A percentile compares a stretch with the other conserved stretches of the same genome.
Evolutionary conservation across 2,113 vertebrate species (phyloP).

Genomic region (Calyptomena viridis): DNA sequence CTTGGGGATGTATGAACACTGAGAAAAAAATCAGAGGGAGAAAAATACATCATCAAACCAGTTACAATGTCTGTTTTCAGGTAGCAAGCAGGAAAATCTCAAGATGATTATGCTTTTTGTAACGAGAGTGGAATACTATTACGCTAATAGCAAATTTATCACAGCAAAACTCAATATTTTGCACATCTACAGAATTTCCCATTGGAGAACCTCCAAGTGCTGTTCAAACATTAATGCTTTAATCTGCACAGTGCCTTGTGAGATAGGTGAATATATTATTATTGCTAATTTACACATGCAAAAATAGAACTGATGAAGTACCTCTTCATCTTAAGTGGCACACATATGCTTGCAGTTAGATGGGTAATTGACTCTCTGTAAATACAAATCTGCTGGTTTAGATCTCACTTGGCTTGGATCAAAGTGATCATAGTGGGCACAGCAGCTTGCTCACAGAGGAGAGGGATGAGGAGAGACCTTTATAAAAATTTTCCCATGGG

Average conservation of each 20-base stretch:
- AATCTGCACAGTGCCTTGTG: slow-evolving; percentile 19
- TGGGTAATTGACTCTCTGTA: slow-evolving; percentile 45
- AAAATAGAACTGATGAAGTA: slow-evolving; percentile 46
- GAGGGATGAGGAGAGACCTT: background rate
- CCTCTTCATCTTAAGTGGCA: slow-evolving; percentile 56
- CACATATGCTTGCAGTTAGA: background rate
- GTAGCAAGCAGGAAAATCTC: background rate
- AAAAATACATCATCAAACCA: background rate
- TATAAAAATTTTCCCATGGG: background rate
- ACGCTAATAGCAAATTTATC: slow-evolving; percentile 45
- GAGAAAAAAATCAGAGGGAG: background rate
- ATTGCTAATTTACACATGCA: slow-evolving; percentile 50
- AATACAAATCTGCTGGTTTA: slow-evolving; percentile 5
- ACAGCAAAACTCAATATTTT: slow-evolving; percentile 51
- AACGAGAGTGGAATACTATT: slow-evolving; percentile 10
- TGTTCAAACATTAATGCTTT: slow-evolving; percentile 47
- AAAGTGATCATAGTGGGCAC: background rate
- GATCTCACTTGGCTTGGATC: background rate
- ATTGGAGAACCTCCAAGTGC: slow-evolving; percentile 28
- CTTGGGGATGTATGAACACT: slow-evolving; percentile 94
- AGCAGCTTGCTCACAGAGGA: background rate
- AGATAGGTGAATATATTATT: slow-evolving; percentile 60
- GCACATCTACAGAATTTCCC: slow-evolving; percentile 19
- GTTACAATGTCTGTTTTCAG: background rate
- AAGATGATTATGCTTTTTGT: slow-evolving; percentile 5